A percentile compares a stretch with the other conserved stretches of the same genome.
Conservation (phyloP, 2,797 vertebrate species). For the Eulemur coronatus region DNA sequence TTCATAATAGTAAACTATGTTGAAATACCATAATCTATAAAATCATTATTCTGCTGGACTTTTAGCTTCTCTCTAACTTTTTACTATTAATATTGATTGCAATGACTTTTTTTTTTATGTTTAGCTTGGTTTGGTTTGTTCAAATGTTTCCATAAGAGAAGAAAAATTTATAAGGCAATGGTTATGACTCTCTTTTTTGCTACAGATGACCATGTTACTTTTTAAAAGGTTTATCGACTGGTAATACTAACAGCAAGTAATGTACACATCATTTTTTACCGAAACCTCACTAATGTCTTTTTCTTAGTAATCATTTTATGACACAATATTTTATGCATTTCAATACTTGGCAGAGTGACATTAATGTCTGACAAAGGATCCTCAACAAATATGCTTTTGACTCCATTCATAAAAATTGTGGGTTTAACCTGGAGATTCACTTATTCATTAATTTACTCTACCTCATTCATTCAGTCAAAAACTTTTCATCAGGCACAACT, state of each 20-base stretch:
- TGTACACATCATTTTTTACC: not conserved
- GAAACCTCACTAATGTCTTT: not conserved
- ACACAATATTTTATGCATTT: not conserved
- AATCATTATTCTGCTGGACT: slow-evolving; percentile 12
- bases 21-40: not conserved
- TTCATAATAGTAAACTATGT: slow-evolving; percentile 1
- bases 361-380: not conserved
- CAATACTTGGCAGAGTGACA: not conserved
- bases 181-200: not conserved
- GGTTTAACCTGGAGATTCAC: not conserved
- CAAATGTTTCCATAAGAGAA: not conserved
- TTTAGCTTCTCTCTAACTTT: slow-evolving; percentile 20
- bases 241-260: not conserved
- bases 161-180: not conserved
- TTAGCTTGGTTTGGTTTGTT: not conserved
- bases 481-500: not conserved
- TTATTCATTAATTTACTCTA: not conserved
- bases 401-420: not conserved
- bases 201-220: not conserved
- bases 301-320: not conserved
- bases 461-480: not conserved
- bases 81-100: not conserved
- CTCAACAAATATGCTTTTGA: slow-evolving; percentile 4
- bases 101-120: not conserved
- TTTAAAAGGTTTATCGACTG: not conserved